Percentiles rank a stretch among this genome's conserved stretches.
These are phyloP conservation scores for Peromyscus eremicus DNA, from an alignment of 2,797 vertebrate species.

Conservation along the genomic window DNA sequence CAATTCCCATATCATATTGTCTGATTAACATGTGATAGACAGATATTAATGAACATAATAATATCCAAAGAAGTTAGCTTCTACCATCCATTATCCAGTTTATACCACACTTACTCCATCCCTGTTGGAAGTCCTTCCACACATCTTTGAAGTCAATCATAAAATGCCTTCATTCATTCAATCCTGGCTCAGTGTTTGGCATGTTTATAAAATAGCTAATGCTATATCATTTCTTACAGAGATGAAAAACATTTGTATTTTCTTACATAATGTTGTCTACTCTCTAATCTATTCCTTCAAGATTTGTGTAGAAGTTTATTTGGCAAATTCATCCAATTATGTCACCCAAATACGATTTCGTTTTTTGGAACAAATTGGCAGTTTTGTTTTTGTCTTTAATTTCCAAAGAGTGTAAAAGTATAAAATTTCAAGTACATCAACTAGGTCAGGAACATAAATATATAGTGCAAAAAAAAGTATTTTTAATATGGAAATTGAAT, in stretches of 20 bases:
- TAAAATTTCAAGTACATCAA: neutral
- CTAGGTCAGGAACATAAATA: neutral
- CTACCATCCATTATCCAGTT: neutral
- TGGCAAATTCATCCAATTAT: neutral
- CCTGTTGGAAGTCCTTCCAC: neutral
- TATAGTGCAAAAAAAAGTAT: neutral
- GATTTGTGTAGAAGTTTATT: neutral
- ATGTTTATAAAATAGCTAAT: neutral
- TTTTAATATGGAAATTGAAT: neutral
- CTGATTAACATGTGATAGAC: neutral
- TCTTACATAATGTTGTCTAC: neutral
- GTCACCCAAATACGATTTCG: neutral
- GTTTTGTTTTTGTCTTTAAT: conserved; percentile 23
- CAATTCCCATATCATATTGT: neutral
- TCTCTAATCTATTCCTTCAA: neutral
- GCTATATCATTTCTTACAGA: neutral
- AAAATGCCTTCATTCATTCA: neutral
- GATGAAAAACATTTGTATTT: neutral
- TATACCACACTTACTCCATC: accelerated
- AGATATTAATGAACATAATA: neutral
- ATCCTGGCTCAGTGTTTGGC: neutral
- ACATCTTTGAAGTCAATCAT: neutral
- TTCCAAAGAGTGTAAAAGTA: neutral
- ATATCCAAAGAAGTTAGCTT: neutral
- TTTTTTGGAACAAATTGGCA: neutral